A percentile compares a stretch with the other conserved stretches of the same genome.
These are phyloP conservation scores for Leptinotarsa undecemlineata DNA, from an alignment of 1,140 invertebrate species.

Conservation along the genomic window DNA sequence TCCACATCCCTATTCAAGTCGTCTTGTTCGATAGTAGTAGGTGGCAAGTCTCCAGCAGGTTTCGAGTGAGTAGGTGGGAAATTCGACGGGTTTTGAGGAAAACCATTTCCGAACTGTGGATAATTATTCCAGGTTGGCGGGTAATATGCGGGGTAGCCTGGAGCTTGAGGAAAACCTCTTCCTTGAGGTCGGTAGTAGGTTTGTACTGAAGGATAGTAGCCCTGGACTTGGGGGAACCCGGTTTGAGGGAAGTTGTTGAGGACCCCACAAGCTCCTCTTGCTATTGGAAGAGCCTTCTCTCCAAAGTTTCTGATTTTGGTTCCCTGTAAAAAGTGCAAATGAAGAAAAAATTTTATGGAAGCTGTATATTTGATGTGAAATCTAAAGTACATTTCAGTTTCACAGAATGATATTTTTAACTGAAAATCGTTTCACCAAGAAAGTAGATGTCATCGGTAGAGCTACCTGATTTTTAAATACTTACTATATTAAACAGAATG, in stretches of 20 bases:
- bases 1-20: not conserved
- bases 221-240: not conserved
- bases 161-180: constrained; percentile 7
- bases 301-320: constrained; percentile 22
- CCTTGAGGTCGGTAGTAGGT: not conserved
- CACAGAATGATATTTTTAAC: too few relatives aligned
- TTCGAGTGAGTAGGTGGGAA: not conserved
- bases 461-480: too few relatives aligned
- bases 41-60: not conserved
- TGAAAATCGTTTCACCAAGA: too few relatives aligned
- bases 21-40: not conserved
- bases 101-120: not conserved
- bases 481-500: too few relatives aligned
- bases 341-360: not conserved
- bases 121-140: not conserved
- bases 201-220: not conserved
- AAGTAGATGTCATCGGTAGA: too few relatives aligned
- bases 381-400: too few relatives aligned
- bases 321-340: constrained; percentile 10
- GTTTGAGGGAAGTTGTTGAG: not conserved
- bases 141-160: not conserved
- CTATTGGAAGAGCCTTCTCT: constrained; percentile 22
- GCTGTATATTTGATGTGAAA: too few relatives aligned
- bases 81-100: not conserved
- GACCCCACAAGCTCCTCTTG: constrained; percentile 20